Base-by-base conservation (phyloP, 37 sponge, comb jelly and placozoan species). In the Haliclona indistincta region DNA sequence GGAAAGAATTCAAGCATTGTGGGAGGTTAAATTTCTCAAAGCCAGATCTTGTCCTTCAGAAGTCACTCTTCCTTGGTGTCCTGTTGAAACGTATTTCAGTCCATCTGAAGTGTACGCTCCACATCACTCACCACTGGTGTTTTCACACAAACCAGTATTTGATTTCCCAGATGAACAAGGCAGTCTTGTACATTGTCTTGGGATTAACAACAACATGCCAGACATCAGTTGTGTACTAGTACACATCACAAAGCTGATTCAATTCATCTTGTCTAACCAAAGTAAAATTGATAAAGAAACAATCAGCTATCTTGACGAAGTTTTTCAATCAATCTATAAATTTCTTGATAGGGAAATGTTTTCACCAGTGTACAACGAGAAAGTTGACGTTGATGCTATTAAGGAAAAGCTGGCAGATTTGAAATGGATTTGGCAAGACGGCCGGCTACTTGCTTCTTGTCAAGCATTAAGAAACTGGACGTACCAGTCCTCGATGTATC, bases 381-480 rank as follows among this genome's bases (percentile, higher is more conserved):
- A 36, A 45, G 68, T 58, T 58, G n/a, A 25, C 15, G 43, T 38
- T 37, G 33, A 41, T 34, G 26, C 44, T 33, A 22, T 29, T 4
- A 28, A 36, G n/a, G 10, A 34, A 1, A 1, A 58, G 36, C 52
- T 86, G 23, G 19, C 29, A 68, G 52, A 42, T 3, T 1, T 71
- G 20, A 43, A 37, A 39, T 76, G 76, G 30, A 81, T 88, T 20
- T 88, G 88, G 88, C 77, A 81, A 54, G 67, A 64, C 29, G 67
- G 71, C 11, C 10, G 45, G 17, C 77, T 88, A 42, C 54, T 61
- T n/a, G 22, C 26, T 2, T 45, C 52, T 32, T 37, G 64, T 17
- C 72, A 71, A 33, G 78, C 81, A 33, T 36, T 76, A 15, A 26
- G 4, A 2, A 4, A 67, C 8, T 71, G 73, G 54, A 29, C 2